Percentiles rank a stretch among this genome's conserved stretches.
Evolutionary conservation across 2,113 vertebrate species (phyloP).

Genomic region (Toxostoma redivivum): DNA sequence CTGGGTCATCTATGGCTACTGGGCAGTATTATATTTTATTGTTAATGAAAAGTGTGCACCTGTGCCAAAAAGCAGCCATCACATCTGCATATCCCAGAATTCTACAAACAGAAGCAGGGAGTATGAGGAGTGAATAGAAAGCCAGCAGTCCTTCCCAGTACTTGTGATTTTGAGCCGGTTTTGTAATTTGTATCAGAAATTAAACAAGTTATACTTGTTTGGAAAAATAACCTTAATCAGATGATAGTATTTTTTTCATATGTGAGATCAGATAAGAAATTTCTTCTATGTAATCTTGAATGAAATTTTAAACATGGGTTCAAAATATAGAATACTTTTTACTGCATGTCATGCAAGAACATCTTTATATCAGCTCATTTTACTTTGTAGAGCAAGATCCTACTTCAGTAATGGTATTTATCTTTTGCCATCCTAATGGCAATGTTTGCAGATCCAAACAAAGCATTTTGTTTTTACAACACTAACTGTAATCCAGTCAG

Average conservation of each 20-base stretch:
- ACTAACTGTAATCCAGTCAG: neutral
- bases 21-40: neutral
- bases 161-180: neutral
- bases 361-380: neutral
- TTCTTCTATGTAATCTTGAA: neutral
- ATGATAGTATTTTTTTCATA: neutral
- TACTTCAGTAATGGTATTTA: neutral
- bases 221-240: neutral
- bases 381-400: neutral
- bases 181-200: neutral
- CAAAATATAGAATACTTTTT: neutral
- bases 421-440: neutral
- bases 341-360: neutral
- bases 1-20: neutral
- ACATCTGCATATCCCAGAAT: neutral
- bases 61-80: neutral
- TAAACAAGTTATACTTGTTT: neutral
- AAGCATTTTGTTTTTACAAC: constrained; percentile 1
- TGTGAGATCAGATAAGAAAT: neutral
- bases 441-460: neutral
- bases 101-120: neutral
- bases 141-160: neutral
- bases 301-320: neutral
- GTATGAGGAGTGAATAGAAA: neutral
- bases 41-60: neutral